Percentiles rank a stretch among this genome's conserved stretches.
These are phyloP conservation scores for Amphibalanus amphitrite DNA, from an alignment of 1,140 invertebrate genomes.

Conservation along the genomic window DNA sequence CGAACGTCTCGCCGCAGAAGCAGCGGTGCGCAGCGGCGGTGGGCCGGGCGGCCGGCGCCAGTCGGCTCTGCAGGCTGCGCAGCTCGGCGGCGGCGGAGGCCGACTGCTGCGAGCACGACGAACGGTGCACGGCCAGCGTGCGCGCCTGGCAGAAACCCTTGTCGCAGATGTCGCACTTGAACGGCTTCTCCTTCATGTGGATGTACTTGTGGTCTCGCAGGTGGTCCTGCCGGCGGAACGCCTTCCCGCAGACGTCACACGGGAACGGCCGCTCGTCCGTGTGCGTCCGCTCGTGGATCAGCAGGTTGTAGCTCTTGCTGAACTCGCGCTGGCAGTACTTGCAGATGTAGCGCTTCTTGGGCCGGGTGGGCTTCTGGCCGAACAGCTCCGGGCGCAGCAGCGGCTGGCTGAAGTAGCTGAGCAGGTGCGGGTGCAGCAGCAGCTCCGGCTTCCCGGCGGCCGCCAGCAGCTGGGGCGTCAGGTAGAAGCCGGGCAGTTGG, in stretches of 20 bases:
- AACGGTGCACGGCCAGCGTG: constrained; percentile 69
- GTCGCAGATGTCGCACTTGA: constrained; percentile 85
- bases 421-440: constrained; percentile 3
- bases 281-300: constrained; percentile 94
- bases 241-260: constrained; percentile 96
- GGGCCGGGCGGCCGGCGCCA: background rate
- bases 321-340: constrained; percentile 93
- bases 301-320: constrained; percentile 95
- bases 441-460: background rate
- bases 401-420: background rate
- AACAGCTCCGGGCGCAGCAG: background rate
- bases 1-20: constrained; percentile 14
- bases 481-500: background rate
- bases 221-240: constrained; percentile 24
- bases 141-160: constrained; percentile 94
- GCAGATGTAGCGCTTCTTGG: constrained; percentile 97
- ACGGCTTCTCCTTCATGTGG: constrained; percentile 93
- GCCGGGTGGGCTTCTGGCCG: constrained; percentile 39
- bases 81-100: background rate
- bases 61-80: background rate
- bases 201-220: constrained; percentile 33
- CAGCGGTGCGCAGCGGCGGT: constrained; percentile 13
- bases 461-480: background rate
- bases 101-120: constrained; percentile 10
- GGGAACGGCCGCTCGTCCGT: constrained; percentile 95